These are phyloP conservation scores for Solea senegalensis DNA, from an alignment of 2,113 vertebrate species.

Conservation along the genomic window DNA sequence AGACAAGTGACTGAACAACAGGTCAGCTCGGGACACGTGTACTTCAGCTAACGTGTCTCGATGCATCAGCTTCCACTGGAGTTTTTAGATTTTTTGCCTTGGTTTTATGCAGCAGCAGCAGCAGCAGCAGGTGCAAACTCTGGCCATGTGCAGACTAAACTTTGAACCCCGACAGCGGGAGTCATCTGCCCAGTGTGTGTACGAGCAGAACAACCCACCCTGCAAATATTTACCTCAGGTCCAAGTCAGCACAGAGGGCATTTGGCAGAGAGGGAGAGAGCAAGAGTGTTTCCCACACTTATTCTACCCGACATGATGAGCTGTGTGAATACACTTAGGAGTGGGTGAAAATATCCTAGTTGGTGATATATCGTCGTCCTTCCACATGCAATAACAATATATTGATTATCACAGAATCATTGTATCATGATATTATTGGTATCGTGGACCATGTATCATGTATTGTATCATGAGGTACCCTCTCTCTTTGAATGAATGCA, in stretches of 20 bases:
- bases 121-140: slow-evolving; percentile 50
- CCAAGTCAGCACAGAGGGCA: slow-evolving; percentile 46
- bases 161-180: slow-evolving; percentile 55
- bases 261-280: slow-evolving; percentile 20
- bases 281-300: slow-evolving; percentile 32
- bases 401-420: too few species aligned
- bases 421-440: too few species aligned
- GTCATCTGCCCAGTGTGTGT: not conserved
- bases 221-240: slow-evolving; percentile 75
- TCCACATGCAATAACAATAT: too few species aligned
- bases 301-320: slow-evolving; percentile 11
- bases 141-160: slow-evolving; percentile 45
- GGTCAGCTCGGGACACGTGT: slow-evolving; percentile 9
- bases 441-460: too few species aligned
- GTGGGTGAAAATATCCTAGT: too few species aligned
- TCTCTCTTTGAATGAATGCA: too few species aligned
- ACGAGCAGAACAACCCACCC: slow-evolving; percentile 13
- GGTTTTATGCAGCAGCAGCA: slow-evolving; percentile 23
- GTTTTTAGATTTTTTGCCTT: not conserved
- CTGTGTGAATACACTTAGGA: too few species aligned
- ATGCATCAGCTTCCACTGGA: not conserved
- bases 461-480: too few species aligned
- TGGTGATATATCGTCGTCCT: too few species aligned
- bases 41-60: not conserved
- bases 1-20: not conserved